A percentile compares a stretch with the other conserved stretches of the same genome.
Evolutionary conservation across 2,888 invertebrate genomes (phyloP).

Genomic region (Tetranychus piercei): DNA sequence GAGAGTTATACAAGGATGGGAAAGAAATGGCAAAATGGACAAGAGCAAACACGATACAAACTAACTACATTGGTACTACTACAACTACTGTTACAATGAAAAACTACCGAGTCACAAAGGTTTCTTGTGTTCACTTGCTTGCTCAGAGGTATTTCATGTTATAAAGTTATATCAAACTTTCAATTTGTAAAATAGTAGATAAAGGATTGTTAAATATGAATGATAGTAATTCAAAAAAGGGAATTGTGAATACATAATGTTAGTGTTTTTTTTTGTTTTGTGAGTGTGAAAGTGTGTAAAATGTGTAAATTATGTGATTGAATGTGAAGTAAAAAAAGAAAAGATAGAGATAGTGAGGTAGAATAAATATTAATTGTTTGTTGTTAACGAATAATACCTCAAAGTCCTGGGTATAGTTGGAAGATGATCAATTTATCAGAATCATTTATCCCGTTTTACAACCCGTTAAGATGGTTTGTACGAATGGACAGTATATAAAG

Average conservation of each 20-base stretch:
- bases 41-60: conserved; percentile 3
- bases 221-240: no score
- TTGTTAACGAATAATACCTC: conserved; percentile 6
- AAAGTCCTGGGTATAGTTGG: conserved; percentile 5
- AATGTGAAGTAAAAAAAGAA: not conserved
- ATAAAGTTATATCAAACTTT: no score
- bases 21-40: not conserved
- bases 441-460: not conserved
- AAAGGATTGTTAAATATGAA: no score
- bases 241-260: no score
- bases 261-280: no score
- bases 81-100: no score
- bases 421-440: not conserved
- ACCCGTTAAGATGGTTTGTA: not conserved
- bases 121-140: no score
- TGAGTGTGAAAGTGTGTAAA: no score
- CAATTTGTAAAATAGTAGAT: no score
- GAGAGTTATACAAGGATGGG: no score
- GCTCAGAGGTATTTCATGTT: no score
- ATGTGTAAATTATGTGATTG: not conserved
- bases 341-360: not conserved
- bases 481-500: not conserved
- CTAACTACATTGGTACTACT: not conserved
- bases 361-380: not conserved
- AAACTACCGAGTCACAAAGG: no score